Conservation (phyloP, 2,113 vertebrate genomes). For the Prionailurus viverrinus region DNA sequence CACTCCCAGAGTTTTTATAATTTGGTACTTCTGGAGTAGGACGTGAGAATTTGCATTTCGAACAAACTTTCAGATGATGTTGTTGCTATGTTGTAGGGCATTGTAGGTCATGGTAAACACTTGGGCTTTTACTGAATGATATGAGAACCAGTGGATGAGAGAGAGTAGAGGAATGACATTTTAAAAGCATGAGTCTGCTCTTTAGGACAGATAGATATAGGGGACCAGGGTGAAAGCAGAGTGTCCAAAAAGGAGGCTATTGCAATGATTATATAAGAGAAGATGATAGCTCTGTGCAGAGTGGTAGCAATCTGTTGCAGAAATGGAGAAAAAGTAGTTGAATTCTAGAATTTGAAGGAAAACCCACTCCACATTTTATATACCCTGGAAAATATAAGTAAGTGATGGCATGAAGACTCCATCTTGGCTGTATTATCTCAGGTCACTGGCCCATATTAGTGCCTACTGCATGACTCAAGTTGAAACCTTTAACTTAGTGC, state of each 20-base stretch:
- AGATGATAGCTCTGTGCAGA: not conserved
- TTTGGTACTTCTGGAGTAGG: not conserved
- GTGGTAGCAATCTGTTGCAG: not conserved
- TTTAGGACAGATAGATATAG: not conserved
- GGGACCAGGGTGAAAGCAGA: not conserved
- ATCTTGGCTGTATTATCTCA: not conserved
- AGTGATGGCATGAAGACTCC: not conserved
- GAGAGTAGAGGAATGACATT: not conserved
- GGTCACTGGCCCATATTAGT: not conserved
- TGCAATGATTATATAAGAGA: not conserved
- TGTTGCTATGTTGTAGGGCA: not conserved
- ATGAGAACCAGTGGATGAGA: not conserved
- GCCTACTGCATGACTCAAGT: not conserved
- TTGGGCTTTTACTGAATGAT: not conserved
- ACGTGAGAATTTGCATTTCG: not conserved
- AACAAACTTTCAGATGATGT: not conserved
- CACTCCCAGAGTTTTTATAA: not conserved
- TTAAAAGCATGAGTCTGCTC: not conserved
- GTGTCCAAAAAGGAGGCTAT: not conserved
- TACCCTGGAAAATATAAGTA: not conserved
- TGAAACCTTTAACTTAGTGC: not conserved
- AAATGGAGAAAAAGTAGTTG: not conserved
- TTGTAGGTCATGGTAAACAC: not conserved
- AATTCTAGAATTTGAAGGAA: conserved; percentile 29
- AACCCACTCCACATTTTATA: not conserved